Base-by-base conservation (phyloP, 2,797 vertebrate species). In the Enteromius trimaculatus region DNA sequence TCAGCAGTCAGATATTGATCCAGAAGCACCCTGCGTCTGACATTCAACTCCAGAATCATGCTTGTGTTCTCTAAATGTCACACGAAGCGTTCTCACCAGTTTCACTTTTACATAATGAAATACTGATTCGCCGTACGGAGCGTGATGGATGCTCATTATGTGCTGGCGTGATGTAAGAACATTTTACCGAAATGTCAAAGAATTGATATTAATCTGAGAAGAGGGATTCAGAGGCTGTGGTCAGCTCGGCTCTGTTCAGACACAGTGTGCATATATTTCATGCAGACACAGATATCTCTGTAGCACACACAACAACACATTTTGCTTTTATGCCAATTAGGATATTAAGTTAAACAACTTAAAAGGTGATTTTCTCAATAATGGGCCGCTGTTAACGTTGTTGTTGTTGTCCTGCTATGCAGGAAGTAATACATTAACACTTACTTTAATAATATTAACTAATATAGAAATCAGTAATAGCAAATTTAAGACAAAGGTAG, bases 111-210 rank as follows among this genome's bases (percentile, higher is more conserved):
- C 71, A 79, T 77, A 37, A 42, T 62, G 31, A 55, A n/a, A 77
- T 44, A 47, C 53, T 37, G 53, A 21, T 72, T 71, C 42, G 62
- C 69, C 8, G n/a, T 62, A 53, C 49, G 37, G 29, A 47, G 16
- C 47, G 65, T 81, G 64, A 77, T n/a, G 49, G 39, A 26, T 1
- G 19, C n/a, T 77, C 60, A 42, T 60, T 78, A 23, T 81, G 65
- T 68, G 16, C 64, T 69, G 29, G 5, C 29, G 17, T 81, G 78
- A 84, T 60, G 17, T 71, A 72, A 71, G 23, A 13, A 42, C 31
- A 47, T 65, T 82, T 62, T 72, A 72, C 44, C 39, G 55, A 85
- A 82, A 85, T 82, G 74, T 82, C 68, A 82, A 70, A 71, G 21
- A 81, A 78, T 78, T 49, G 58, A 65, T 82, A 72, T 81, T 39